These are phyloP conservation scores for Otus scops DNA, from an alignment of 2,797 vertebrate genomes.

Conservation along the genomic window DNA sequence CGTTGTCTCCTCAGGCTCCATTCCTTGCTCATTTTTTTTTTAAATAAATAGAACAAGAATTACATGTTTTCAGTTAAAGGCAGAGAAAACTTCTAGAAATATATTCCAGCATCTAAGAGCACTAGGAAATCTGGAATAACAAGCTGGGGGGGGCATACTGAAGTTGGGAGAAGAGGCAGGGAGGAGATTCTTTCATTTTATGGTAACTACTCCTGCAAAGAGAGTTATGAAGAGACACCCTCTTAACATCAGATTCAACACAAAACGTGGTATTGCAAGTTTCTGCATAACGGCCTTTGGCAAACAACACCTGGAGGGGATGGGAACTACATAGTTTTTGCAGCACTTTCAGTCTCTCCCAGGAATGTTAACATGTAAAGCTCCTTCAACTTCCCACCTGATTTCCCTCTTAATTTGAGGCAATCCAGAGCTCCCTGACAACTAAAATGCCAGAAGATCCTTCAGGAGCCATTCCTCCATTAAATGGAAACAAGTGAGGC, in stretches of 20 bases:
- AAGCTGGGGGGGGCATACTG: background rate
- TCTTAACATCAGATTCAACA: background rate
- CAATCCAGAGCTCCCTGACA: background rate
- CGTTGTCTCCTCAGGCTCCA: background rate
- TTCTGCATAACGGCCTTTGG: background rate
- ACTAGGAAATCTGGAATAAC: conserved; percentile 21
- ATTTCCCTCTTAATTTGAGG: background rate
- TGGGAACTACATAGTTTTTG: background rate
- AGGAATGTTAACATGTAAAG: background rate
- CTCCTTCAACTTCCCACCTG: background rate
- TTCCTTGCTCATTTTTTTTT: background rate
- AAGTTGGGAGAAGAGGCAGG: background rate
- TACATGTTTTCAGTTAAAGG: background rate
- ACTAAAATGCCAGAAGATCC: background rate
- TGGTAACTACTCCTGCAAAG: background rate
- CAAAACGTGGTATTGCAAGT: background rate
- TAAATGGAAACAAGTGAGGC: background rate
- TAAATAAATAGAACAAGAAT: background rate
- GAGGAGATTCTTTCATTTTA: background rate
- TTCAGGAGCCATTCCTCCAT: background rate
- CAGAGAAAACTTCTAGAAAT: background rate
- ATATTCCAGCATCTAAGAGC: background rate
- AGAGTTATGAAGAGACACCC: background rate
- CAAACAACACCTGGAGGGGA: background rate
- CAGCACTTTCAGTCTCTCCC: background rate